A percentile compares a stretch with the other conserved stretches of the same genome.
These are phyloP conservation scores for Drosophila insularis DNA, from an alignment of 1,140 invertebrate species.

Conservation along the genomic window DNA sequence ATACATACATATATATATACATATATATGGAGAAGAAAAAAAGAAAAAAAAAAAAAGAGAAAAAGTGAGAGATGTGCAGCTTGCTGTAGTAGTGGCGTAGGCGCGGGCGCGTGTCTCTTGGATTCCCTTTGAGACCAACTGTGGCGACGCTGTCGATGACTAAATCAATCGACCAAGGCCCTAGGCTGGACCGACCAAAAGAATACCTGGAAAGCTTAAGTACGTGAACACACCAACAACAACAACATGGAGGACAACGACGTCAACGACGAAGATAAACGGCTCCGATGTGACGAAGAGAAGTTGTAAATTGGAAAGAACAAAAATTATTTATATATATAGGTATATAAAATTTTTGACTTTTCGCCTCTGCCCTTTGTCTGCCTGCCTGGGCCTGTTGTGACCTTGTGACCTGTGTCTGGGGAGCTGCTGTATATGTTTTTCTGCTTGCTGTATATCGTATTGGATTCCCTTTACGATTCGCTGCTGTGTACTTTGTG, in stretches of 20 bases:
- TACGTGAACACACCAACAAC: constrained; percentile 21
- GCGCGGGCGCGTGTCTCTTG: constrained; percentile 73
- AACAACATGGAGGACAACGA: constrained; percentile 15
- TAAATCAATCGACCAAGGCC: constrained; percentile 11
- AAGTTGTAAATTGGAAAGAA: neutral
- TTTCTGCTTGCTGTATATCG: constrained; percentile 61
- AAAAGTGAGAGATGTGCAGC: constrained; percentile 24
- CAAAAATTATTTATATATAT: no score
- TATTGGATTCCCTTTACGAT: constrained; percentile 73
- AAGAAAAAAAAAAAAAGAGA: constrained; percentile 39
- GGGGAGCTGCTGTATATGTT: neutral
- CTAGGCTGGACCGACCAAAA: constrained; percentile 7
- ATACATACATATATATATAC: no score
- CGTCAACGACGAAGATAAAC: neutral
- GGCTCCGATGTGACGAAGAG: neutral
- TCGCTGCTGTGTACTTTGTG: constrained; percentile 23
- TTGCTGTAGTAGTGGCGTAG: constrained; percentile 23
- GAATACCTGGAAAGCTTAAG: constrained; percentile 35
- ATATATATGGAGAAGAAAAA: neutral
- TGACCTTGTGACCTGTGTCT: constrained; percentile 27
- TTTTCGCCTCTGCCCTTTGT: constrained; percentile 16
- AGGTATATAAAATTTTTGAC: no score
- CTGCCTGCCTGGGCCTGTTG: constrained; percentile 41
- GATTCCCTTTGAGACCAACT: constrained; percentile 78
- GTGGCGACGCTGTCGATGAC: constrained; percentile 7